Evolutionary conservation across 2,113 vertebrate genomes (phyloP).

Genomic region (Hymenochirus boettgeri): DNA sequence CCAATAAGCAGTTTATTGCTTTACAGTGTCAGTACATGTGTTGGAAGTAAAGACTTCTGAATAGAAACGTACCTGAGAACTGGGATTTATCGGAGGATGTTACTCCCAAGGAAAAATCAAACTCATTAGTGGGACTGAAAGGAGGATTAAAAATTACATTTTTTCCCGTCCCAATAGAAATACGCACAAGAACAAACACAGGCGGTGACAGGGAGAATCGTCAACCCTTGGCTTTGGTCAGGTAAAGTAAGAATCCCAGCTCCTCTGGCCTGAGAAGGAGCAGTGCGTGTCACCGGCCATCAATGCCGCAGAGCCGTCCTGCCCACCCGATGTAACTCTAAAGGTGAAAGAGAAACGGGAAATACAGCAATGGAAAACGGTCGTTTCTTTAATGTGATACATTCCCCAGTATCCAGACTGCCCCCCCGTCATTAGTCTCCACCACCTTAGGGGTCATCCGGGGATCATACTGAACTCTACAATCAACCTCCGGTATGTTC

Average conservation of each 20-base stretch:
- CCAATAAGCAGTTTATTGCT: too few species aligned
- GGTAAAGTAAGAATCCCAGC: conserved; percentile 89
- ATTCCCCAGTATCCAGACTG: neutral
- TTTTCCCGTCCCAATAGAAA: too few species aligned
- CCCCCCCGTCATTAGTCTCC: too few species aligned
- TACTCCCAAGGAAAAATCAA: conserved; percentile 96
- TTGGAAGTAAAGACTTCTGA: too few species aligned
- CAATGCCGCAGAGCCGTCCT: conserved; percentile 88
- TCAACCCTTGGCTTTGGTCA: conserved; percentile 91
- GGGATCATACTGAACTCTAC: conserved; percentile 97
- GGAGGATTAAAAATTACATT: conserved; percentile 6
- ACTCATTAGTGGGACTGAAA: conserved; percentile 90
- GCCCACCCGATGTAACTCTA: conserved; percentile 95
- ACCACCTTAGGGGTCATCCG: conserved; percentile 93
- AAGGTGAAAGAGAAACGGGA: neutral
- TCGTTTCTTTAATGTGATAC: too few species aligned
- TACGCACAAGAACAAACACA: too few species aligned
- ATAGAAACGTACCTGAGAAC: conserved; percentile 80
- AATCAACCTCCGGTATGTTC: conserved; percentile 97
- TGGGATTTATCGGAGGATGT: conserved; percentile 96
- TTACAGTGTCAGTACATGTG: too few species aligned
- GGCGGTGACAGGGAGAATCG: too few species aligned
- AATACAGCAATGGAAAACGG: too few species aligned
- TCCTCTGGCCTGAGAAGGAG: conserved; percentile 92
- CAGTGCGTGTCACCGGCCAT: conserved; percentile 86